Percentiles rank a stretch among this genome's conserved stretches.
These are phyloP conservation scores for Cataglyphis hispanica DNA, from an alignment of 1,140 invertebrate species.

Conservation along the genomic window DNA sequence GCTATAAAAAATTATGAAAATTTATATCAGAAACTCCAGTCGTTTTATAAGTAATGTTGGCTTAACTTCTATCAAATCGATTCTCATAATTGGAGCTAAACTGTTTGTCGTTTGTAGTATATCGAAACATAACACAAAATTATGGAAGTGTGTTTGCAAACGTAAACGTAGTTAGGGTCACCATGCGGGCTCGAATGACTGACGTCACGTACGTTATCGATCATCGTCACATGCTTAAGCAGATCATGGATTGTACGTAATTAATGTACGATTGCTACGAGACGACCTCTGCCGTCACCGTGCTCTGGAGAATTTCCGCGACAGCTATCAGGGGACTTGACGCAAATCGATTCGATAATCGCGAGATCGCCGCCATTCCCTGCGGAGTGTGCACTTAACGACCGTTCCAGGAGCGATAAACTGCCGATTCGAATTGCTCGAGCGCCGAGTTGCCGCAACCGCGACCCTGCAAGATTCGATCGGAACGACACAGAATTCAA, in stretches of 20 bases:
- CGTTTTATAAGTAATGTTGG: background rate
- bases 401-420: constrained; percentile 46
- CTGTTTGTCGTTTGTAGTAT: no score
- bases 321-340: constrained; percentile 40
- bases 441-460: background rate
- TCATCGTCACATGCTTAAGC: constrained; percentile 55
- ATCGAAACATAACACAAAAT: background rate
- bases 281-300: constrained; percentile 44
- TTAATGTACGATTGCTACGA: constrained; percentile 67
- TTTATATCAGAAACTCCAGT: background rate
- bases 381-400: constrained; percentile 57
- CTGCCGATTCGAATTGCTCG: constrained; percentile 43
- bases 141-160: background rate
- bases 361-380: constrained; percentile 48
- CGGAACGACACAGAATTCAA: constrained; percentile 37
- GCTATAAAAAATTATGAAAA: background rate
- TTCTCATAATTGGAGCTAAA: background rate
- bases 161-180: constrained; percentile 5
- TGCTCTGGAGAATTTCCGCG: constrained; percentile 51
- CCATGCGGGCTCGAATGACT: background rate
- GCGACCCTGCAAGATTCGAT: constrained; percentile 23
- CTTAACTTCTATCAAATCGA: background rate
- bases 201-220: constrained; percentile 1
- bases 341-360: constrained; percentile 68
- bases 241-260: constrained; percentile 70